Conservation (phyloP, 1,140 invertebrate species). For the Drosophila azteca region DNA sequence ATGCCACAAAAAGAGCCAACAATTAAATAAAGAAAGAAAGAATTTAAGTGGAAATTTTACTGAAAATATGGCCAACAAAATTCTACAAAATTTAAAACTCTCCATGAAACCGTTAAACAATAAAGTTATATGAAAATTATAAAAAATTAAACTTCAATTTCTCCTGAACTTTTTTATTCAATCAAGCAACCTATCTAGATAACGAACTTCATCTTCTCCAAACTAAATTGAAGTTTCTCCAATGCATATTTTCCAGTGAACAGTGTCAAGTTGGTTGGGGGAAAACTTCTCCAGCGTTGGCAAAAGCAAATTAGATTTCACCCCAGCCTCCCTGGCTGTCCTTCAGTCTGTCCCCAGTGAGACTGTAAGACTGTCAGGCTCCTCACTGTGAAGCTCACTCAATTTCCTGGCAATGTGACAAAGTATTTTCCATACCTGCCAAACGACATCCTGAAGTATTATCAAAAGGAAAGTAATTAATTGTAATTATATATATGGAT, state of each 20-base stretch:
- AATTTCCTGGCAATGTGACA: conserved; percentile 34
- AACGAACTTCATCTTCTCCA: conserved; percentile 8
- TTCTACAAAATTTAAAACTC: not conserved
- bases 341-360: no score
- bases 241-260: conserved; percentile 15
- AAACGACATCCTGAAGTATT: conserved; percentile 3
- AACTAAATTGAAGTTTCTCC: conserved; percentile 16
- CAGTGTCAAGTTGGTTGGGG: conserved; percentile 36
- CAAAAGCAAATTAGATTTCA: conserved; percentile 41
- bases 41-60: not conserved
- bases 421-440: conserved; percentile 33
- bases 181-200: conserved; percentile 4
- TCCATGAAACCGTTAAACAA: no score
- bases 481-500: conserved; percentile 46
- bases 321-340: not conserved
- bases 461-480: conserved; percentile 49
- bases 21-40: not conserved
- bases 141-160: not conserved
- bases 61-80: not conserved
- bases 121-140: no score
- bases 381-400: conserved; percentile 5
- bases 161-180: not conserved
- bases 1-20: not conserved
- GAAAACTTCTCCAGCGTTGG: conserved; percentile 12
- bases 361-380: not conserved